phyloP scores from a whole-genome alignment of 2,113 vertebrate species.

The Odontophorus gujanensis region DNA sequence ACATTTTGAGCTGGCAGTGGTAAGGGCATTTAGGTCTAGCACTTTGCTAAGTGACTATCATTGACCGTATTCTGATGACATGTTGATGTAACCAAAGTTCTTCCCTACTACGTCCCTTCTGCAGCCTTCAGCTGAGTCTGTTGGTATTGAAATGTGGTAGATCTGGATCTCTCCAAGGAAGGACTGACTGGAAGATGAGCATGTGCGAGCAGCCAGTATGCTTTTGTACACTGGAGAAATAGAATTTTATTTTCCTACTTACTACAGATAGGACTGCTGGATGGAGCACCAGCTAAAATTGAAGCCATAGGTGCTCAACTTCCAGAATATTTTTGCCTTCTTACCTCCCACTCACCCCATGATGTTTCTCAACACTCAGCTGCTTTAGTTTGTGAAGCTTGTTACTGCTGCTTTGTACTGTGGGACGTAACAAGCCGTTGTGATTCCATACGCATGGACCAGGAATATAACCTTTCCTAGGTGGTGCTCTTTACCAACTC shows the following conservation, averaged over 20 bases:
- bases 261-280: slow-evolving; percentile 27
- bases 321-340: slow-evolving; percentile 33
- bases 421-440: neutral
- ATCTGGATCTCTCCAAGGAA: slow-evolving; percentile 24
- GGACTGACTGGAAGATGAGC: slow-evolving; percentile 43
- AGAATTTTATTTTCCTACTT: slow-evolving; percentile 42
- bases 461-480: neutral
- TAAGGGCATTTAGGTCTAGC: slow-evolving; percentile 47
- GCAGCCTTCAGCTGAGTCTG: neutral
- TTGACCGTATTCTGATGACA: slow-evolving; percentile 28
- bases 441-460: neutral
- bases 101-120: slow-evolving; percentile 34
- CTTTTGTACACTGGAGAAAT: slow-evolving; percentile 40
- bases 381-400: slow-evolving; percentile 14
- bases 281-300: slow-evolving; percentile 38
- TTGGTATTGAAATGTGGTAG: slow-evolving; percentile 16
- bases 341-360: neutral
- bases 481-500: neutral
- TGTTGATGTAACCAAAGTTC: slow-evolving; percentile 34
- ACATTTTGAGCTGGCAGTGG: neutral
- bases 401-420: neutral
- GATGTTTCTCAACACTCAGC: neutral
- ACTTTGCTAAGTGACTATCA: slow-evolving; percentile 60
- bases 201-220: neutral
- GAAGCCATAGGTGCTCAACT: slow-evolving; percentile 54